Base-by-base conservation (phyloP, 2,797 vertebrate species). In the Acanthurus tractus region DNA sequence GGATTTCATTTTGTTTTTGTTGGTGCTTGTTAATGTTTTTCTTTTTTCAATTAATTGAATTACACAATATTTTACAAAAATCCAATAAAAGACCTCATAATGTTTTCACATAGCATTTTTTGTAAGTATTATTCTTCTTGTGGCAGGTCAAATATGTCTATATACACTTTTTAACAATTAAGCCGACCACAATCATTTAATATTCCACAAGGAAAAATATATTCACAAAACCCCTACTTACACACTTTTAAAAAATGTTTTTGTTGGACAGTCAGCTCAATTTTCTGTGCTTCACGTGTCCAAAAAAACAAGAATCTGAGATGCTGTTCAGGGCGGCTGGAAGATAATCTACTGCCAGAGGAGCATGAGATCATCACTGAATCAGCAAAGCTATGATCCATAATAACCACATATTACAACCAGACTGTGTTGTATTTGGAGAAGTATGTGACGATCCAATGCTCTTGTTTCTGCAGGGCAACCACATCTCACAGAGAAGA, bases 361-460 rank as follows among this genome's bases (percentile, higher is more conserved):
- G 67, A 87, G 75, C 75, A 89, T 90, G 89, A 94, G 88, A 71
- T 94, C 89, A 92, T 82, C 81, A 59, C 84, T 83, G 82, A 90
- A 91, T 88, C 85, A 92, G 88, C 82, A 84, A 48, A 87, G 80
- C 74, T 75, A 49, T 13, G 69, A 85, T 86, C 86, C 81, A 82
- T 90, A 84, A 91, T 81, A 89, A 88, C 81, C 85, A 64, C 82
- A 85, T 59, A 59, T 89, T 84, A 84, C 82, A 83, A 77, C 86
- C 91, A 85, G 86, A 63, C 73, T 4, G 56, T 82, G 90, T 88
- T 92, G 85, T 89, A 85, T 85, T 91, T 84, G 88, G 87, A 93
- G 82, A 81, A 83, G 75, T 18, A 82, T 86, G 74, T 76, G 78
- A 78, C 40, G 54, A 86, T 77, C 64, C 76, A 34, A 46, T 1